Evolutionary conservation across 1,140 invertebrate genomes (phyloP).

Genomic region (Drosophila paulistorum): DNA sequence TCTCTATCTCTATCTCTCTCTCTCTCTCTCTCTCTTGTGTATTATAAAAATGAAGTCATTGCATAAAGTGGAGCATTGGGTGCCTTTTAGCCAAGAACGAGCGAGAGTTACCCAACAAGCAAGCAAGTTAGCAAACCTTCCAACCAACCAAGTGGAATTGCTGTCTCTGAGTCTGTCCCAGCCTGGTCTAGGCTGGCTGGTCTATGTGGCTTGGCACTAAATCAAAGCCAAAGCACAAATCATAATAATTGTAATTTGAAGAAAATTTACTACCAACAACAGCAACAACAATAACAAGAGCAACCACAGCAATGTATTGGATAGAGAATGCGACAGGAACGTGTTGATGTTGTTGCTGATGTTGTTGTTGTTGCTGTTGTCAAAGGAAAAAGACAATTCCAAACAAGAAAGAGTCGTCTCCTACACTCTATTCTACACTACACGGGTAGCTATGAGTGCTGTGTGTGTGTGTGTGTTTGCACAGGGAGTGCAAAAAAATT

Average conservation of each 20-base stretch:
- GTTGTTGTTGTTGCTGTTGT: constrained; percentile 37
- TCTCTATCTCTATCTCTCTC: too few relatives aligned
- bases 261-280: constrained; percentile 77
- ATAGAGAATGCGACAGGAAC: constrained; percentile 19
- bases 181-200: constrained; percentile 16
- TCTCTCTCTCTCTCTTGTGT: background rate
- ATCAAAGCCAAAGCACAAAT: constrained; percentile 78
- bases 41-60: constrained; percentile 68
- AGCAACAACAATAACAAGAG: constrained; percentile 52
- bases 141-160: background rate
- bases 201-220: constrained; percentile 63
- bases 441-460: background rate
- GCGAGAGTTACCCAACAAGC: background rate
- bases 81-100: constrained; percentile 10
- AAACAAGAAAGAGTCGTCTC: constrained; percentile 51
- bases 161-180: background rate
- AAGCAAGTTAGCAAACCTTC: background rate
- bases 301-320: constrained; percentile 3
- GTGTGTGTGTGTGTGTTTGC: background rate
- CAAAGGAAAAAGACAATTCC: constrained; percentile 69
- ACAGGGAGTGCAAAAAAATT: constrained; percentile 71
- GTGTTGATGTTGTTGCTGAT: constrained; percentile 28
- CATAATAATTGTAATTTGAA: constrained; percentile 82
- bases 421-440: constrained; percentile 18
- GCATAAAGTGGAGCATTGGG: constrained; percentile 55